Conservation (phyloP, 2,113 vertebrate genomes). For the Galemys pyrenaicus region DNA sequence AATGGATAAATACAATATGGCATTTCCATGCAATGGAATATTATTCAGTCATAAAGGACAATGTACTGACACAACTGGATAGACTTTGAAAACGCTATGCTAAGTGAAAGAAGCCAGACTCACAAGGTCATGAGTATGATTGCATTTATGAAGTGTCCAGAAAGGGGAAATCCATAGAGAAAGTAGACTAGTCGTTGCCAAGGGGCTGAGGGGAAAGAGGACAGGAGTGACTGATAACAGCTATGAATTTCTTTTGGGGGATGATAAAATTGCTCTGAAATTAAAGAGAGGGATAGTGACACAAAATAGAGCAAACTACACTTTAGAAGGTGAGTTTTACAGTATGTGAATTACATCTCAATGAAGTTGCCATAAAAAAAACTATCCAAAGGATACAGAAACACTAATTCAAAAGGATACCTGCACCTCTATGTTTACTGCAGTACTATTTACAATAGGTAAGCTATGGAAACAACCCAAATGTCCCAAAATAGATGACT, state of each 20-base stretch:
- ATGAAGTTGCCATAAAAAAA: slow-evolving; percentile 5
- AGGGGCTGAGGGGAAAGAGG: background rate
- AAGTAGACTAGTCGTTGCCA: background rate
- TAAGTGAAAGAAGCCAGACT: background rate
- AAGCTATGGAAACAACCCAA: no score
- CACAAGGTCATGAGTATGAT: background rate
- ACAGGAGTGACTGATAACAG: background rate
- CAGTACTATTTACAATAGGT: no score
- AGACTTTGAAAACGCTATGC: background rate
- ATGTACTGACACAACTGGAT: no score
- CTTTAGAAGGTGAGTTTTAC: background rate
- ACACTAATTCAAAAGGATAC: no score
- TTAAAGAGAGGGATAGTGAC: background rate
- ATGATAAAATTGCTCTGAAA: background rate
- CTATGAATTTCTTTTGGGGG: background rate
- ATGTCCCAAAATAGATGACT: no score
- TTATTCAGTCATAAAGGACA: background rate
- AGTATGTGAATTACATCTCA: background rate
- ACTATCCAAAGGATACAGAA: background rate
- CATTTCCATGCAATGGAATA: background rate
- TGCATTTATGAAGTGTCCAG: background rate
- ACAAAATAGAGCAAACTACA: background rate
- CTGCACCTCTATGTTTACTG: no score
- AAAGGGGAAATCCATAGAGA: background rate
- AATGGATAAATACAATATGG: background rate